Conservation (phyloP, 2,113 vertebrate genomes). For the Saccopteryx leptura region DNA sequence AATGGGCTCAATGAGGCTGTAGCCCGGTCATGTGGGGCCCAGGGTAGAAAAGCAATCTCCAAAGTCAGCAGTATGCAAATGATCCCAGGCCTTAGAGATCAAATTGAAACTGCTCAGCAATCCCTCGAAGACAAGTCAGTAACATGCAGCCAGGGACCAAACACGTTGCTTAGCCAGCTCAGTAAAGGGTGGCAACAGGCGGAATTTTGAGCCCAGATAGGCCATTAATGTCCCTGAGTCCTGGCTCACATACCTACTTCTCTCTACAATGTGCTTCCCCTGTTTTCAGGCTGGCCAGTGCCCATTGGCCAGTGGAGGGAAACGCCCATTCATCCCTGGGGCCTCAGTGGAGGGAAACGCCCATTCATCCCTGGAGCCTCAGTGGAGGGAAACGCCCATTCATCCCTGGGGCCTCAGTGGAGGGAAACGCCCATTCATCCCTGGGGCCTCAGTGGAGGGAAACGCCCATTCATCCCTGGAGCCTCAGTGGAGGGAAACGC, state of each 20-base stretch:
- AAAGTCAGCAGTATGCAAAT: constrained; percentile 37
- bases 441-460: background rate
- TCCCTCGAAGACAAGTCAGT: constrained; percentile 2
- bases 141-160: background rate
- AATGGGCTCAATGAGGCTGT: background rate
- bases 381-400: background rate
- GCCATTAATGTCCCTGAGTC: background rate
- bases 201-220: background rate
- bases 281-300: background rate
- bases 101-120: constrained; percentile 43
- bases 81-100: constrained; percentile 49
- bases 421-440: background rate
- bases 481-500: too few relatives aligned
- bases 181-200: background rate
- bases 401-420: too few relatives aligned
- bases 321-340: background rate
- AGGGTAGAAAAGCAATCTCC: constrained; percentile 6
- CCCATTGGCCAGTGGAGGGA: background rate
- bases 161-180: background rate
- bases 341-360: too few relatives aligned
- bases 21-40: background rate
- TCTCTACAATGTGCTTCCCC: background rate
- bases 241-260: background rate
- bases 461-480: background rate
- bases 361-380: background rate